Percentiles rank a stretch among this genome's conserved stretches.
phyloP scores from a whole-genome alignment of 2,888 invertebrate species.

The Mantis religiosa region DNA sequence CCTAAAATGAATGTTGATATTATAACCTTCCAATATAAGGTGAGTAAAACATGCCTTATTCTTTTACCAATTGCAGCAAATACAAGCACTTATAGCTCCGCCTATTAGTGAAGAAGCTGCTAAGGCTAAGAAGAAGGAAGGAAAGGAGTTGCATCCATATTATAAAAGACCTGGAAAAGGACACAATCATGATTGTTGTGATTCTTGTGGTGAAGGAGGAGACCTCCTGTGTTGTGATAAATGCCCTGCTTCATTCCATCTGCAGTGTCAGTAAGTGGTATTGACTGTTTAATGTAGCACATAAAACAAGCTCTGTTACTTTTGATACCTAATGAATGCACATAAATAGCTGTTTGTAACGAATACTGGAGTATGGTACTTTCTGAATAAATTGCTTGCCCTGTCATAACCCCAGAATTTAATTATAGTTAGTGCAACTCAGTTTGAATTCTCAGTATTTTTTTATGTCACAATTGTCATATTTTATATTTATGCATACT shows the following conservation, averaged over 20 bases:
- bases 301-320: neutral
- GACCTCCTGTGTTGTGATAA: constrained; percentile 93
- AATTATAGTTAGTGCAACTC: too few relatives aligned
- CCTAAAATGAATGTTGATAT: neutral
- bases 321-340: neutral
- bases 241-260: constrained; percentile 93
- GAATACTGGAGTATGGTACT: neutral
- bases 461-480: too few relatives aligned
- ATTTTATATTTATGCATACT: too few relatives aligned
- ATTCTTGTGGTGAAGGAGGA: constrained; percentile 91
- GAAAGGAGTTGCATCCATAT: constrained; percentile 68
- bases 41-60: neutral
- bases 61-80: constrained; percentile 60
- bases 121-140: constrained; percentile 54
- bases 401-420: too few relatives aligned
- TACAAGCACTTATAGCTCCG: constrained; percentile 82
- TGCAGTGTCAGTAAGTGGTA: constrained; percentile 83
- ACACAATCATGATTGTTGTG: constrained; percentile 89
- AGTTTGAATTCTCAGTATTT: too few relatives aligned
- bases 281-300: neutral
- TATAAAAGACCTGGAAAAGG: constrained; percentile 83
- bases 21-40: neutral
- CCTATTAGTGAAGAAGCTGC: constrained; percentile 68
- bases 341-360: neutral
- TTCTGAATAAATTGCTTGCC: too few relatives aligned